phyloP scores from a whole-genome alignment of 1,140 invertebrate species.

The Papilio dardanus region DNA sequence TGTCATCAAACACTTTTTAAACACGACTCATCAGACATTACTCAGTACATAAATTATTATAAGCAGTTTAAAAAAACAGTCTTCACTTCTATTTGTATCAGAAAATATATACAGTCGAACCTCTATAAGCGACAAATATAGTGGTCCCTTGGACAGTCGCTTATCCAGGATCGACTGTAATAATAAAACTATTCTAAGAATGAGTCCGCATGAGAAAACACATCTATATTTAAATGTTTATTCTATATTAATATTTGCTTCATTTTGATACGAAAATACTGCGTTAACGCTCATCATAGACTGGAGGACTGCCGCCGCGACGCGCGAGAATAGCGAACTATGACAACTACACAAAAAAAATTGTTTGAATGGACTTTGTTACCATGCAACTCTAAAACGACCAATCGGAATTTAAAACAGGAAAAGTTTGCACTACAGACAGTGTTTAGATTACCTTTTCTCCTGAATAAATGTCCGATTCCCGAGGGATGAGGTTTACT shows the following conservation, averaged over 20 bases:
- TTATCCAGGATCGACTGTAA: neutral
- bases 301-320: neutral
- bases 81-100: too few relatives aligned
- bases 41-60: too few relatives aligned
- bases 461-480: too few relatives aligned
- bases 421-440: too few relatives aligned
- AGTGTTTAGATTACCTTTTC: too few relatives aligned
- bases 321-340: neutral
- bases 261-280: conserved; percentile 1
- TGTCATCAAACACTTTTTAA: neutral
- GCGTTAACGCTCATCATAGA: neutral
- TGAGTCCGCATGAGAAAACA: neutral
- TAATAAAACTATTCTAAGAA: neutral
- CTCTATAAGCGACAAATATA: too few relatives aligned
- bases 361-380: too few relatives aligned
- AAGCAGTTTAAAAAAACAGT: too few relatives aligned
- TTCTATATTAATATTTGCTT: conserved; percentile 24
- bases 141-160: neutral
- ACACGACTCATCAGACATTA: neutral
- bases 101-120: too few relatives aligned
- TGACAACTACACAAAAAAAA: neutral
- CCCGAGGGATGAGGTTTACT: too few relatives aligned
- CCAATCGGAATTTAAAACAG: too few relatives aligned
- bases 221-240: neutral
- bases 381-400: too few relatives aligned